phyloP scores from a whole-genome alignment of 2,888 invertebrate species.

The Melieria picta region DNA sequence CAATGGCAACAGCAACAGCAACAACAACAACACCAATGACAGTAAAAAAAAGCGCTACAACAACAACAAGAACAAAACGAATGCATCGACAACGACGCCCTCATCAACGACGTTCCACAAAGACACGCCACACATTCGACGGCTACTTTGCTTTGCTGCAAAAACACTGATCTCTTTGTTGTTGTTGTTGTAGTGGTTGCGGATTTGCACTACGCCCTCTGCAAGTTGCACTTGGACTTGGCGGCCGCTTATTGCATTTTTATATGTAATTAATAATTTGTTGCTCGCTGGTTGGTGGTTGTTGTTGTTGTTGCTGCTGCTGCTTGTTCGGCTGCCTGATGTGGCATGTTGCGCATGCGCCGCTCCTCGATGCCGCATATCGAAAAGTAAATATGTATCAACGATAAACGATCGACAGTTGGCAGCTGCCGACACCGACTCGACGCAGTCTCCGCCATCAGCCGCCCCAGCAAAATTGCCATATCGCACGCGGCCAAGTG shows the following conservation, averaged over 20 bases:
- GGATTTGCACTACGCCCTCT: neutral
- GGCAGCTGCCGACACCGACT: neutral
- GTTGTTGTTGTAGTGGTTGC: neutral
- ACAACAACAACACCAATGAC: no score
- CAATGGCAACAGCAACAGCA: constrained; percentile 49
- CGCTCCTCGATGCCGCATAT: constrained; percentile 26
- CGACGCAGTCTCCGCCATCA: no score
- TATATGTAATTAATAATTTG: constrained; percentile 47
- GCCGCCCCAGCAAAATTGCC: no score
- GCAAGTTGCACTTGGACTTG: neutral
- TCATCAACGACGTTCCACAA: constrained; percentile 2
- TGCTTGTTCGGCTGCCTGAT: neutral
- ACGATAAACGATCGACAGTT: constrained; percentile 5
- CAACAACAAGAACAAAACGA: no score
- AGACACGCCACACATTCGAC: neutral
- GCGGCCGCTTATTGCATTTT: constrained; percentile 46
- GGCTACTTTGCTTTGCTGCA: no score
- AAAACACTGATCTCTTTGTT: no score
- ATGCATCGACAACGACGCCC: constrained; percentile 20
- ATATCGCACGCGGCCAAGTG: no score
- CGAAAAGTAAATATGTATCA: neutral
- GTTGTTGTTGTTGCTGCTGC: no score
- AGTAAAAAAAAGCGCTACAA: no score
- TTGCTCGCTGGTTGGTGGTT: neutral
- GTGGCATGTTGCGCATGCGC: constrained; percentile 34